Conservation (phyloP, 2,113 vertebrate species). For the Reinhardtius hippoglossoides region DNA sequence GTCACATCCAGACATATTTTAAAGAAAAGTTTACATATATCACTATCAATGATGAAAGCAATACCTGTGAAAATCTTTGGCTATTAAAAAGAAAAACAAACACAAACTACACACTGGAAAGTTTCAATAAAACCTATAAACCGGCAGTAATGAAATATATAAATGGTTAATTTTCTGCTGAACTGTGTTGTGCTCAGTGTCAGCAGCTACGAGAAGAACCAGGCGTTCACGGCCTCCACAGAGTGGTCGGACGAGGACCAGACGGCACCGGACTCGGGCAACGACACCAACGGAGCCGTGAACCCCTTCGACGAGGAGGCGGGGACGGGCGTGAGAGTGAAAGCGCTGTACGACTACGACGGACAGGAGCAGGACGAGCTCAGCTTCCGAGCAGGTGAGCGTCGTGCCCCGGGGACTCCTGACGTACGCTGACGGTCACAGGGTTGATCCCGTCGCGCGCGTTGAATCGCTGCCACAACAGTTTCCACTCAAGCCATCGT, state of each 20-base stretch:
- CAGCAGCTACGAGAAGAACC: slow-evolving; percentile 93
- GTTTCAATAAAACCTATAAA: too few relatives aligned
- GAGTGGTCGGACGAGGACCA: slow-evolving; percentile 96
- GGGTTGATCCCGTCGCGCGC: too few relatives aligned
- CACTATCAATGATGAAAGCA: too few relatives aligned
- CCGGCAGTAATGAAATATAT: too few relatives aligned
- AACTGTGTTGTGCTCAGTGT: slow-evolving; percentile 79
- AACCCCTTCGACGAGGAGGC: slow-evolving; percentile 93
- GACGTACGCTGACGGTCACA: background rate
- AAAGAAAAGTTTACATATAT: too few relatives aligned
- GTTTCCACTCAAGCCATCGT: too few relatives aligned
- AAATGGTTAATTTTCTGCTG: background rate
- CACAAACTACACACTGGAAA: too few relatives aligned
- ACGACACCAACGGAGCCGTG: slow-evolving; percentile 88
- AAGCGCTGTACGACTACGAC: slow-evolving; percentile 94
- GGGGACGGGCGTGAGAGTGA: slow-evolving; percentile 87
- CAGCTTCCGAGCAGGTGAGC: slow-evolving; percentile 92
- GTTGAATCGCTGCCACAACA: background rate
- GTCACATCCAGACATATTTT: too few relatives aligned
- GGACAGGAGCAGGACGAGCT: slow-evolving; percentile 98
- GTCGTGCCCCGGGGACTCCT: background rate
- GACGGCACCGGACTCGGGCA: slow-evolving; percentile 84
- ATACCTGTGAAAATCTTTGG: too few relatives aligned
- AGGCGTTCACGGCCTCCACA: slow-evolving; percentile 82
- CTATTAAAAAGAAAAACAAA: too few relatives aligned